Base-by-base conservation (phyloP, 2,113 vertebrate genomes). In the Megaleporinus macrocephalus region DNA sequence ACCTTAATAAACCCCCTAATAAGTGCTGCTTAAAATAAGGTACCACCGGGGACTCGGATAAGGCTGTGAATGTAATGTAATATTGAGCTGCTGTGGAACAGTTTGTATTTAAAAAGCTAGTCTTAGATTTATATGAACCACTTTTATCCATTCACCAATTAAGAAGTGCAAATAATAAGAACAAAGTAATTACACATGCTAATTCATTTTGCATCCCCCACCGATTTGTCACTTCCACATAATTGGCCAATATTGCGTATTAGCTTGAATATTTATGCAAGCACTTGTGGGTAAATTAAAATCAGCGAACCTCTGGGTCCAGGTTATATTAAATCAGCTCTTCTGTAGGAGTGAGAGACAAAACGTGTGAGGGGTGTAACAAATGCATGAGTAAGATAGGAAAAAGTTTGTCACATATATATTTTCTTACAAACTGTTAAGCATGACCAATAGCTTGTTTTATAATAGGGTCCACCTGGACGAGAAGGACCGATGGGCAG, bases 401-500 rank as follows among this genome's bases (percentile, higher is more conserved):
- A 55, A 7, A 13, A 5, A 61, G 6, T 61, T 24, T 9, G 5
- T n/a, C 6, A 3, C 5, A 5, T 24, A 18, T 55, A 65, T 41
- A 4, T 74, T 59, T 65, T 15, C 24, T 55, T 51, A 29, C 68
- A 44, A 5, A 20, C 30, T 81, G 11, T 22, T 49, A 30, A 62
- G 30, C 22, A 18, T 66, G 1, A 72, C 5, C 36, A 24, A 51
- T 20, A 49, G n/a, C 20, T 47, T 49, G 89, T 65, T 33, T 30
- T 78, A 5, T 81, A 51, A 79, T 86, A 97, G 96, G 96, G 96
- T 1, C 86, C 87, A 75, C 83, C 77, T 0, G 96, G 96, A 41
- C 93, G 84, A 78, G 77, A 88, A 33, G 96, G 95, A 81, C 73
- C 84, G 30, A 90, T 88, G 4, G 96, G 95, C 62, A 84, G 82